phyloP scores from a whole-genome alignment of 2,888 invertebrate genomes.

The Allacma fusca region DNA sequence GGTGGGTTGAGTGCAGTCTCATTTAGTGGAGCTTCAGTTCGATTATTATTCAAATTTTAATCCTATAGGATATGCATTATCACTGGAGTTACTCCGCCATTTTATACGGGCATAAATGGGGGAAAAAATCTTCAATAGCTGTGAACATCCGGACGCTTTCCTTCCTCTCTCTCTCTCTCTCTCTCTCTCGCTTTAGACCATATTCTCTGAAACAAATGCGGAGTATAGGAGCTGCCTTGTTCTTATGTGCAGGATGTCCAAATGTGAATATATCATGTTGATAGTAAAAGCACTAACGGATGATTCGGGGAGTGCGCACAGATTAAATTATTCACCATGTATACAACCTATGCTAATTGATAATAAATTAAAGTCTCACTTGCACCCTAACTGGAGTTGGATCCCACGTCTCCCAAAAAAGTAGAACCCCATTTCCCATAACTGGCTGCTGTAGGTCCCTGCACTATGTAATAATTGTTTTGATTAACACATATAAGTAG shows the following conservation, averaged over 20 bases:
- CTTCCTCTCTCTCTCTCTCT: conserved; percentile 16
- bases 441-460: not conserved
- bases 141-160: not conserved
- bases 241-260: not conserved
- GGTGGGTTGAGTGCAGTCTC: not conserved
- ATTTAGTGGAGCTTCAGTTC: not conserved
- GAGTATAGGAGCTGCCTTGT: not conserved
- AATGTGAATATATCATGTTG: not conserved
- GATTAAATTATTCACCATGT: conserved; percentile 19
- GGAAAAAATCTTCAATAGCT: not conserved
- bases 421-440: not conserved
- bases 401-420: not conserved
- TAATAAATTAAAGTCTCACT: conserved; percentile 27
- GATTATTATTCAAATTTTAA: conserved; percentile 6
- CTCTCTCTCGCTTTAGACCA: not conserved
- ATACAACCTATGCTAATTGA: conserved; percentile 27
- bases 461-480: not conserved
- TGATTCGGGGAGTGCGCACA: conserved; percentile 10
- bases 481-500: not conserved
- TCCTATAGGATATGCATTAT: not conserved
- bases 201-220: too few relatives aligned
- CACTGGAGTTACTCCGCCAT: not conserved
- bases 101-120: not conserved
- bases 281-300: not conserved
- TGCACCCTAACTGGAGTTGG: not conserved